Percentiles rank a stretch among this genome's conserved stretches.
phyloP scores from a whole-genome alignment of 1,140 invertebrate species.

The Carposina sasakii region DNA sequence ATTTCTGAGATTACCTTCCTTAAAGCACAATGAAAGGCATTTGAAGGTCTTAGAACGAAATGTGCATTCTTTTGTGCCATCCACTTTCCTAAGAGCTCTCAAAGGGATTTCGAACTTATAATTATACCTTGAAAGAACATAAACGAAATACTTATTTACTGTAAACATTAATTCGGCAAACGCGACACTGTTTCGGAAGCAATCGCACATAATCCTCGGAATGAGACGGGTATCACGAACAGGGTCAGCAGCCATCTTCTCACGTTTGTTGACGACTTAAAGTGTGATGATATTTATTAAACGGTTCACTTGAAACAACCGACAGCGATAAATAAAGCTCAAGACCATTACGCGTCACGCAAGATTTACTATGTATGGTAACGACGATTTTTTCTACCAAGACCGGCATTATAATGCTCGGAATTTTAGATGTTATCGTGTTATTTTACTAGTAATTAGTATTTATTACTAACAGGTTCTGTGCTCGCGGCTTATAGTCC shows the following conservation, averaged over 20 bases:
- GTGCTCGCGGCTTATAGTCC: slow-evolving; percentile 19
- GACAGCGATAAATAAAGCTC: slow-evolving; percentile 61
- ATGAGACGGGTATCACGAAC: slow-evolving; percentile 68
- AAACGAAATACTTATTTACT: slow-evolving; percentile 59
- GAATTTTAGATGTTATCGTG: slow-evolving; percentile 59
- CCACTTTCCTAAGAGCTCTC: no score
- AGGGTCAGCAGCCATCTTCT: slow-evolving; percentile 67
- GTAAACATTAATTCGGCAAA: slow-evolving; percentile 52
- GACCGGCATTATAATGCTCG: slow-evolving; percentile 39
- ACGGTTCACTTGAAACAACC: slow-evolving; percentile 57
- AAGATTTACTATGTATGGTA: slow-evolving; percentile 65
- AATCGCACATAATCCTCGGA: slow-evolving; percentile 65
- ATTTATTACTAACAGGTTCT: slow-evolving; percentile 57
- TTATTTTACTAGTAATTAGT: slow-evolving; percentile 69
- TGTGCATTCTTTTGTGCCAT: no score
- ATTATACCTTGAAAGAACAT: no score
- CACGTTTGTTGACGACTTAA: slow-evolving; percentile 68
- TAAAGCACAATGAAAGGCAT: slow-evolving; percentile 30
- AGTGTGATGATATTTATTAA: slow-evolving; percentile 72
- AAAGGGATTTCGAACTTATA: no score
- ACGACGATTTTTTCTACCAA: slow-evolving; percentile 45
- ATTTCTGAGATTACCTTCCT: slow-evolving; percentile 33
- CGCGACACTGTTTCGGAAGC: slow-evolving; percentile 48
- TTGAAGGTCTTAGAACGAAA: no score
- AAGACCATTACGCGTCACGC: slow-evolving; percentile 59